These are phyloP conservation scores for Melinaea menophilus DNA, from an alignment of 2,888 invertebrate genomes.

Conservation along the genomic window DNA sequence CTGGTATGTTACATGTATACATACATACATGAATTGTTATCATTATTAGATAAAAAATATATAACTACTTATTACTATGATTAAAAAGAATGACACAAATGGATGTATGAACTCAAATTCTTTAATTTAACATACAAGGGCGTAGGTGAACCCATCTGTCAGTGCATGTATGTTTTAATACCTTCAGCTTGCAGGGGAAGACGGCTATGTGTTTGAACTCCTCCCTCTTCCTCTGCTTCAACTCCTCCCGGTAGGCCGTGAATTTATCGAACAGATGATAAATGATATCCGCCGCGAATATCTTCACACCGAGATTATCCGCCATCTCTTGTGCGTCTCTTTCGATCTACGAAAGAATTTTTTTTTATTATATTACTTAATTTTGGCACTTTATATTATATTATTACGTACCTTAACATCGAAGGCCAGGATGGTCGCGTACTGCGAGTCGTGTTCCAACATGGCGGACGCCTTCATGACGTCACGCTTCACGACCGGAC, in stretches of 20 bases:
- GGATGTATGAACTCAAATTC: too few species aligned
- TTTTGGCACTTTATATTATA: too few species aligned
- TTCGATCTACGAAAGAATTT: constrained; percentile 76
- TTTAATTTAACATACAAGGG: not conserved
- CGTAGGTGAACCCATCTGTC: not conserved
- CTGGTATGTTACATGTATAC: too few species aligned
- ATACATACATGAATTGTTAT: too few species aligned
- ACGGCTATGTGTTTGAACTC: constrained; percentile 98
- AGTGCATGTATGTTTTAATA: constrained; percentile 38
- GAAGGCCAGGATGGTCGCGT: constrained; percentile 98
- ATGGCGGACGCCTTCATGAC: constrained; percentile 99
- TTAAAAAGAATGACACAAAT: too few species aligned
- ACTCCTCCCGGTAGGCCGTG: constrained; percentile 93
- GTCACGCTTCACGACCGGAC: constrained; percentile 99
- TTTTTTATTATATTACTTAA: not conserved
- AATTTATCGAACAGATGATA: constrained; percentile 99
- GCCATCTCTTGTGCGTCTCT: constrained; percentile 98
- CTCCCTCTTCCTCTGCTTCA: constrained; percentile 93
- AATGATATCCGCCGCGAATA: constrained; percentile 99
- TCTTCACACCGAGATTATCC: constrained; percentile 94
- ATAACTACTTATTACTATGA: too few species aligned
- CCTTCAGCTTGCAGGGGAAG: constrained; percentile 97
- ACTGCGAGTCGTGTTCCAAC: constrained; percentile 98
- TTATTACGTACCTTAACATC: constrained; percentile 89
- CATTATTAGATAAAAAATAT: too few species aligned